Conservation (phyloP, 2,888 invertebrate species). For the Bombylius major region DNA sequence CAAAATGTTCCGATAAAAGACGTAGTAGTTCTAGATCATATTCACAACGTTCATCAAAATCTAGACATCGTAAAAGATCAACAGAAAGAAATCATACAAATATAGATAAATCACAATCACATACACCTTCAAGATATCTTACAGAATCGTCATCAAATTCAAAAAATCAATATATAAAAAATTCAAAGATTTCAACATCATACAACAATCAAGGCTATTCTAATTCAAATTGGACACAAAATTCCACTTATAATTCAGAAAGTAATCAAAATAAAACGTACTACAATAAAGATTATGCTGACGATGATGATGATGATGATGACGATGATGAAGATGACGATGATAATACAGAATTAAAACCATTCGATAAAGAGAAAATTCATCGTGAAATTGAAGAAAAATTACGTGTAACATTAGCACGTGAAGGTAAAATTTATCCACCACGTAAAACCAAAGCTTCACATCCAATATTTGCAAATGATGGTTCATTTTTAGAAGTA, state of each 20-base stretch:
- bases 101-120: not conserved
- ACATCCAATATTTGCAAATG: slow-evolving; percentile 47
- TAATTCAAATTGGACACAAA: not conserved
- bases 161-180: not conserved
- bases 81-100: not conserved
- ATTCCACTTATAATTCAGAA: not conserved
- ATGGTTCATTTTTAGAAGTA: slow-evolving; percentile 82
- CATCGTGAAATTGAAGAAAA: slow-evolving; percentile 36
- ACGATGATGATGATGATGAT: not conserved
- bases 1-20: not conserved
- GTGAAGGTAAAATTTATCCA: slow-evolving; percentile 38
- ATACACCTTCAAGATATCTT: not conserved
- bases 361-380: slow-evolving; percentile 33
- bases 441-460: slow-evolving; percentile 50
- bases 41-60: not conserved
- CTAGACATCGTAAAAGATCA: not conserved
- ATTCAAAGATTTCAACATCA: not conserved
- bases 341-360: not conserved
- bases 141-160: not conserved
- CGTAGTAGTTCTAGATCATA: not conserved
- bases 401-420: slow-evolving; percentile 29
- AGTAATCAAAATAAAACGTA: not conserved
- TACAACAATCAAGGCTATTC: not conserved
- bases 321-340: not conserved
- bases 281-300: no score